Conservation (phyloP, 2,888 invertebrate species). For the Drosophila putrida region DNA sequence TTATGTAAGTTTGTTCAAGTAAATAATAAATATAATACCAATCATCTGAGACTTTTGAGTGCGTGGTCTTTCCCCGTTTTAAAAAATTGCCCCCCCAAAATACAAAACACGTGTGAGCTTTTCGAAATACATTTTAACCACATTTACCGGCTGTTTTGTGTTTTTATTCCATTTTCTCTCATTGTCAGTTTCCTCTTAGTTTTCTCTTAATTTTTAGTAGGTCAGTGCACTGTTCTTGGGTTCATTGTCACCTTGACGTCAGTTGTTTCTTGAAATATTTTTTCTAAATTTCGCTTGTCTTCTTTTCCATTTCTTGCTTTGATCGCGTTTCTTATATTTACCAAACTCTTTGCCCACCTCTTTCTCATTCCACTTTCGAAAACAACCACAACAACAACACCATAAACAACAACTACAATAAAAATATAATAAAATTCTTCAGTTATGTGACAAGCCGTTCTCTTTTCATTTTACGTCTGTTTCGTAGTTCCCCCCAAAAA, state of each 20-base stretch:
- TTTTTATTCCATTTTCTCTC: conserved; percentile 16
- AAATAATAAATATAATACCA: background rate
- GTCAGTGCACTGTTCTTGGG: conserved; percentile 71
- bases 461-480: conserved; percentile 24
- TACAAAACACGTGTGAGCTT: conserved; percentile 48
- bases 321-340: conserved; percentile 46
- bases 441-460: conserved; percentile 36
- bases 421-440: conserved; percentile 32
- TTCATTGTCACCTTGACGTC: conserved; percentile 70
- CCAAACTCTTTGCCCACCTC: conserved; percentile 18
- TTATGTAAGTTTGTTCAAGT: conserved; percentile 59
- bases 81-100: conserved; percentile 1
- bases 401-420: conserved; percentile 6
- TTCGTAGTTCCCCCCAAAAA: conserved; percentile 19
- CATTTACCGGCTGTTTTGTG: conserved; percentile 42
- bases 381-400: conserved; percentile 2
- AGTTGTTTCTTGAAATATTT: conserved; percentile 6
- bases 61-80: conserved; percentile 18
- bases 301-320: conserved; percentile 27
- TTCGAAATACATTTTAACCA: conserved; percentile 19
- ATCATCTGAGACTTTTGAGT: conserved; percentile 18
- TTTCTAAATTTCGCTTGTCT: conserved; percentile 38
- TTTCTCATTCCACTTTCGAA: conserved; percentile 50
- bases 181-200: background rate
- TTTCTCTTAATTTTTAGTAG: conserved; percentile 45